phyloP scores from a whole-genome alignment of 2,797 vertebrate genomes.

The Acipenser ruthenus region DNA sequence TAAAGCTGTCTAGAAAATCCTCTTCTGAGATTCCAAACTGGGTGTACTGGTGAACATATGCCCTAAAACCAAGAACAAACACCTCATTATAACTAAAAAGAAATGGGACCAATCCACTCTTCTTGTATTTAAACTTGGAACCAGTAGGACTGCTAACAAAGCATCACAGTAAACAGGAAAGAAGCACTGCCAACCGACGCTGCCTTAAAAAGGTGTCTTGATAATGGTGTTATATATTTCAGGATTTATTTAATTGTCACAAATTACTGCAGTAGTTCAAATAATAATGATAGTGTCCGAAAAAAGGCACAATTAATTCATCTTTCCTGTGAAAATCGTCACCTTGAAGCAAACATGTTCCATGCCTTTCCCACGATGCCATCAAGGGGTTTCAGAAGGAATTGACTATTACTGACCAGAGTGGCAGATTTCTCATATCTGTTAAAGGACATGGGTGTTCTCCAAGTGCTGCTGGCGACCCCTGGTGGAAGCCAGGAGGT shows the following conservation, averaged over 20 bases:
- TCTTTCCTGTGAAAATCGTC: slow-evolving; percentile 37
- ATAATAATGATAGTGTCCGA: too few relatives aligned
- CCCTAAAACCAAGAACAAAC: slow-evolving; percentile 50
- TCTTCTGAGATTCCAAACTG: slow-evolving; percentile 88
- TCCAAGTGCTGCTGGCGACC: slow-evolving; percentile 71
- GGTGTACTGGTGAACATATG: slow-evolving; percentile 86
- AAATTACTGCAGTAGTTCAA: too few relatives aligned
- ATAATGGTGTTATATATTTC: too few relatives aligned
- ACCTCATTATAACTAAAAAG: background rate
- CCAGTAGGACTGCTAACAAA: background rate
- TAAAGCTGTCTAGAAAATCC: slow-evolving; percentile 87
- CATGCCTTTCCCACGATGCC: slow-evolving; percentile 82
- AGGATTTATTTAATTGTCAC: too few relatives aligned
- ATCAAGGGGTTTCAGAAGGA: slow-evolving; percentile 77
- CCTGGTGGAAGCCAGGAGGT: slow-evolving; percentile 71
- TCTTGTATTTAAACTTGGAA: background rate
- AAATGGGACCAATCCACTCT: too few relatives aligned
- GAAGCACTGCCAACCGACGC: too few relatives aligned
- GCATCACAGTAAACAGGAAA: too few relatives aligned
- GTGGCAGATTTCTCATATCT: slow-evolving; percentile 86
- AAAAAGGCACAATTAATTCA: background rate
- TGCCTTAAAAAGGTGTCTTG: too few relatives aligned
- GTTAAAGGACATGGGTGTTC: slow-evolving; percentile 72
- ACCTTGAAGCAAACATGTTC: slow-evolving; percentile 98
- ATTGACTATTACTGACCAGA: slow-evolving; percentile 90